phyloP scores from a whole-genome alignment of 2,888 invertebrate genomes.

The Drosophila pegasa region DNA sequence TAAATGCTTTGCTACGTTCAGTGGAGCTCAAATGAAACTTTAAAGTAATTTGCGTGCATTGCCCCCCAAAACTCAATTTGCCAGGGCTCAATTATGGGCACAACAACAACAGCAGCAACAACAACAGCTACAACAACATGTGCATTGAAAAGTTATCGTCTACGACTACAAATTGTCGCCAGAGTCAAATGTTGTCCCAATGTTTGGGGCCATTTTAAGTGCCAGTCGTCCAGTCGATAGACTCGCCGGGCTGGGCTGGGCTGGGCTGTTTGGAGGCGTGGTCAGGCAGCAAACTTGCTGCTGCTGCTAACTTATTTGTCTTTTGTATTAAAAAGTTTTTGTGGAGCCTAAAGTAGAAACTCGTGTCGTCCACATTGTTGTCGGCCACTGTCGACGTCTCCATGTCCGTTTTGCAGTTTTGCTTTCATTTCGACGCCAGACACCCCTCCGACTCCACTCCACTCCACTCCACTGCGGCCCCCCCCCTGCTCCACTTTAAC shows the following conservation, averaged over 20 bases:
- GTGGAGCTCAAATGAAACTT: constrained; percentile 26
- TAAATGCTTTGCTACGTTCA: constrained; percentile 36
- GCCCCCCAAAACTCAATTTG: constrained; percentile 44
- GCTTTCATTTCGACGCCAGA: neutral
- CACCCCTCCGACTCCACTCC: too few species aligned
- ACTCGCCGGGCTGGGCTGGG: constrained; percentile 3
- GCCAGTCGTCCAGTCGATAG: constrained; percentile 39
- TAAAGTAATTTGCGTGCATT: constrained; percentile 57
- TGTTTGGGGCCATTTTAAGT: constrained; percentile 45
- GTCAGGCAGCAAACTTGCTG: constrained; percentile 48
- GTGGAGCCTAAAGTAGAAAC: constrained; percentile 72
- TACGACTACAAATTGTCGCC: constrained; percentile 50
- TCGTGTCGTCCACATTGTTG: constrained; percentile 66
- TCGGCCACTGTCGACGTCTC: constrained; percentile 57
- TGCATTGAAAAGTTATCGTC: constrained; percentile 58
- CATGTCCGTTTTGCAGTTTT: constrained; percentile 35
- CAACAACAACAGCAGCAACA: constrained; percentile 38
- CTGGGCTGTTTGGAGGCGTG: constrained; percentile 5
- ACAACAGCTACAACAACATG: constrained; percentile 37
- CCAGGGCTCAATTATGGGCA: constrained; percentile 60
- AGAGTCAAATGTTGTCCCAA: constrained; percentile 56
- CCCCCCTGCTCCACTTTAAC: constrained; percentile 25
- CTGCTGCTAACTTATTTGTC: constrained; percentile 57
- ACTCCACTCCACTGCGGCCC: too few species aligned
- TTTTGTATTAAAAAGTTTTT: constrained; percentile 73